Conservation (phyloP, 2,888 invertebrate genomes). For the Brachyptera putata region DNA sequence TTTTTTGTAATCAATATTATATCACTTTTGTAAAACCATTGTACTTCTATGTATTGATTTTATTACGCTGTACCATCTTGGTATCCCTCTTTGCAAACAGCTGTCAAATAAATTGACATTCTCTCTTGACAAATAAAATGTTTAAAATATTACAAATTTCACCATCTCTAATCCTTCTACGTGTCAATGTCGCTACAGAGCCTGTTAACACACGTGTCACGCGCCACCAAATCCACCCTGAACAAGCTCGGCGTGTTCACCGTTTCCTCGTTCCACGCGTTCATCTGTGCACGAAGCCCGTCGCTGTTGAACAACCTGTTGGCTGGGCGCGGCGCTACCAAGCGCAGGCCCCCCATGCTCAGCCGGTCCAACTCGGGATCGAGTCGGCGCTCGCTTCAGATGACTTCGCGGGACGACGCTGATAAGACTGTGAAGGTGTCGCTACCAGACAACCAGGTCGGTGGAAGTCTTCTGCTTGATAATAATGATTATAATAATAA, state of each 20-base stretch:
- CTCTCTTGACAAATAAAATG: no score
- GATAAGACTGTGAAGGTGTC: conserved; percentile 88
- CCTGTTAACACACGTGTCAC: conserved; percentile 89
- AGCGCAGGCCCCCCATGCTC: conserved; percentile 82
- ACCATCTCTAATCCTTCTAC: not conserved
- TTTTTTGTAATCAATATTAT: no score
- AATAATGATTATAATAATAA: no score
- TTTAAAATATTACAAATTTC: no score
- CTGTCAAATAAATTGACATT: no score
- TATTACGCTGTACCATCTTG: no score
- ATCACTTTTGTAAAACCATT: no score
- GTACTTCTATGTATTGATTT: no score
- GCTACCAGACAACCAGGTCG: conserved; percentile 72
- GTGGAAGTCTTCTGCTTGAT: conserved; percentile 8
- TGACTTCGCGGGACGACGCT: conserved; percentile 79
- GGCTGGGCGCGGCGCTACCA: conserved; percentile 86
- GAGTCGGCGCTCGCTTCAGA: conserved; percentile 73
- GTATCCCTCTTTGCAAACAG: no score
- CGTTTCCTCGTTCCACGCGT: conserved; percentile 96
- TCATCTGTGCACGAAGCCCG: conserved; percentile 93
- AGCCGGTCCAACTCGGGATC: conserved; percentile 87
- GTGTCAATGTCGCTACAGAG: conserved; percentile 68
- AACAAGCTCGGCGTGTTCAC: conserved; percentile 96
- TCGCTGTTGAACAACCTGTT: conserved; percentile 86
- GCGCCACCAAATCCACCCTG: conserved; percentile 89